Evolutionary conservation across 2,113 vertebrate genomes (phyloP).

Genomic region (human (Homo sapiens)): DNA sequence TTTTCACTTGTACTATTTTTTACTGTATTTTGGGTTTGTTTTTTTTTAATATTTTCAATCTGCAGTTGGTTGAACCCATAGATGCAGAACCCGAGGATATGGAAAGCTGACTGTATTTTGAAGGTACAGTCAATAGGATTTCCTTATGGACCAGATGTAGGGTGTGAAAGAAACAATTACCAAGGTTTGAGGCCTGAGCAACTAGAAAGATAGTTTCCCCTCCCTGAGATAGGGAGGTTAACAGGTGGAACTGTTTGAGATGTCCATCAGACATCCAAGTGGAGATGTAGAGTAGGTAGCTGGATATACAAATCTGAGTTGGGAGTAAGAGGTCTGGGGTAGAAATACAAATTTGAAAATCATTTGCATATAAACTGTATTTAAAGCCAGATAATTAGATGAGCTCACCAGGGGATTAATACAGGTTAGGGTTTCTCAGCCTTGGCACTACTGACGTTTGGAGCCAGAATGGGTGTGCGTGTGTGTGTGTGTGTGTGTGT

Average conservation of each 20-base stretch:
- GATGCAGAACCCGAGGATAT: neutral
- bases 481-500: too few species aligned
- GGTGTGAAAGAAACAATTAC: neutral
- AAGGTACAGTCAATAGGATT: neutral
- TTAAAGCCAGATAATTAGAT: constrained; percentile 13
- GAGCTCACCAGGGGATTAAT: neutral
- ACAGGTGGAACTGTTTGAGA: constrained; percentile 6
- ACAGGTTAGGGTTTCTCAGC: constrained; percentile 13
- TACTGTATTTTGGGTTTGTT: neutral
- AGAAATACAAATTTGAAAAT: constrained; percentile 26
- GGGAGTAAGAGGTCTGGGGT: neutral
- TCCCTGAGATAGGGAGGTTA: neutral
- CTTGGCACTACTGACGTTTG: neutral
- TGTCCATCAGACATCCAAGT: neutral
- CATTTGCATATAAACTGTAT: neutral
- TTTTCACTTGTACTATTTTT: neutral
- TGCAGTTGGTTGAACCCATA: neutral
- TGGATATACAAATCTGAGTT: neutral
- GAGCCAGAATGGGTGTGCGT: neutral
- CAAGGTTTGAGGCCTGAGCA: neutral
- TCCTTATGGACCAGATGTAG: neutral
- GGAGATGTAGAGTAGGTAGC: neutral
- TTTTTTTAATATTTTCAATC: neutral
- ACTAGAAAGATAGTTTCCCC: neutral
- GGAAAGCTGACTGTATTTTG: neutral